phyloP scores from a whole-genome alignment of 2,113 vertebrate species.

The Alaudala cheleensis region DNA sequence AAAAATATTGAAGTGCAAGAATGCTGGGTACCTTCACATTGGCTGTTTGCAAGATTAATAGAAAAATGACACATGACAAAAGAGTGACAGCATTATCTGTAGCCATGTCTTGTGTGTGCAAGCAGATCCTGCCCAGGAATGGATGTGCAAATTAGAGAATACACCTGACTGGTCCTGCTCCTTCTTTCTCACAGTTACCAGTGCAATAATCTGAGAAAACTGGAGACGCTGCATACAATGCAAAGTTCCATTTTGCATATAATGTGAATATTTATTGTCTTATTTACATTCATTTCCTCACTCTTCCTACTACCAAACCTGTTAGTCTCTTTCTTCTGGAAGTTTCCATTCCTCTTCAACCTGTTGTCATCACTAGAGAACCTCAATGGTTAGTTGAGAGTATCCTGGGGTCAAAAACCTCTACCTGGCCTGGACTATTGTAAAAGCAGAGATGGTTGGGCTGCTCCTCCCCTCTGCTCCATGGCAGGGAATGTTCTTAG shows the following conservation, averaged over 20 bases:
- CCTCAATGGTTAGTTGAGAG: fast-evolving
- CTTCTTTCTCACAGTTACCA: background rate
- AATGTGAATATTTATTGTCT: background rate
- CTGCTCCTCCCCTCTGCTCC: background rate
- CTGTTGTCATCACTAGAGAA: background rate
- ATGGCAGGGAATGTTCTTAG: background rate
- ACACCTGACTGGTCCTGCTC: background rate
- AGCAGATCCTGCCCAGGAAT: background rate
- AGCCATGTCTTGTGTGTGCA: background rate
- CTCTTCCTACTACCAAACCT: background rate
- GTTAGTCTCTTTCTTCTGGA: background rate
- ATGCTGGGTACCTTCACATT: background rate
- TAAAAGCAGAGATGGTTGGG: background rate
- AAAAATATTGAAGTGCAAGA: background rate
- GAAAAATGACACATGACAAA: background rate
- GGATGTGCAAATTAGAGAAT: background rate
- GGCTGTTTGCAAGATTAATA: background rate
- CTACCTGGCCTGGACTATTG: no score
- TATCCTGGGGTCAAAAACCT: background rate
- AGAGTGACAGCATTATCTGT: background rate
- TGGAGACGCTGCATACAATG: background rate
- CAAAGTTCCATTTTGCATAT: background rate
- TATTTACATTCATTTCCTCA: background rate
- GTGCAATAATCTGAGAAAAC: background rate
- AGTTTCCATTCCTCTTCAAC: background rate